Evolutionary conservation across 2,888 invertebrate species (phyloP), one percentile per base, ranked within the genome.

Genomic region (Venusia cambrica): DNA sequence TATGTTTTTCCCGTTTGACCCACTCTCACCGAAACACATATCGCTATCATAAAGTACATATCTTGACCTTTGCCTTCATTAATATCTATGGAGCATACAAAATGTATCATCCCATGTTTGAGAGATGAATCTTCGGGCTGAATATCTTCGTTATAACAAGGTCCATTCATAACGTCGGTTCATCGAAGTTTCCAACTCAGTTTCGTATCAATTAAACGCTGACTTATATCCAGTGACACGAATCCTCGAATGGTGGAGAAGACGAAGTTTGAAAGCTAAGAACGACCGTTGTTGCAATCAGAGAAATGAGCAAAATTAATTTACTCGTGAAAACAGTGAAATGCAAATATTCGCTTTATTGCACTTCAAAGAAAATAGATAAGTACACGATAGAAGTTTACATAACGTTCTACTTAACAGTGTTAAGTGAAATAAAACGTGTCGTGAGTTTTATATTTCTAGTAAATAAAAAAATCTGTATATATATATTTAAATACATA

Each of bases 131-230:
- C 31, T 16, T 22, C 7, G 28, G 45, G 48, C 55, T 77, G 77
- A 77, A 77, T 77, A 62, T 73, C 62, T 67, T 74, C 73, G 72
- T 79, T 73, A 79, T 59, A 56, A 62, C 59, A 51, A 58, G 62
- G 59, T 57, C 61, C 63, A 71, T 70, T 67, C 67, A 77, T 74
- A 70, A 74, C 71, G 59, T 62, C 74, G 65, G 52, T 62, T 61
- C 54, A 57, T 57, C 55, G 55, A 55, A 51, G 58, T 63, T 46
- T 29, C 47, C 67, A 73, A 74, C 71, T 66, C 59, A 71, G 63
- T 77, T 76, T 45, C 38, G 45, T 52, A 56, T 57, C 68, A 76
- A 76, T 77, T 73, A 74, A 71, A 73, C 54, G 59, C 61, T 54
- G 67, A 68, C 73, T 73, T 74, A 61, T 62, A 57, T 57, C 53